Conservation (phyloP, 1,140 invertebrate genomes). For the Cephus cinctus region DNA sequence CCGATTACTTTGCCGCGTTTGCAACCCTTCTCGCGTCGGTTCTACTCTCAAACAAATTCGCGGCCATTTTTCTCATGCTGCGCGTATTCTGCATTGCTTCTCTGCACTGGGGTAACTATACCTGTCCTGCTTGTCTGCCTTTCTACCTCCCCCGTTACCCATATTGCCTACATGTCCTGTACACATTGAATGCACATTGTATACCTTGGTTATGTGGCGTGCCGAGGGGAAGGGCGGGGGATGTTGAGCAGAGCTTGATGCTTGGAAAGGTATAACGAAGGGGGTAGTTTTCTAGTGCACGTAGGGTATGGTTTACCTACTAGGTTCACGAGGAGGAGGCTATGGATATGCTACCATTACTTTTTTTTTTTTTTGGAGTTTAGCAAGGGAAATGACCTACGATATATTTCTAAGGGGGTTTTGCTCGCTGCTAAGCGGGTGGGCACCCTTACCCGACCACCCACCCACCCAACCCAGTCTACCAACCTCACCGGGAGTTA, state of each 20-base stretch:
- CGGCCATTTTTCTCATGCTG: slow-evolving; percentile 29
- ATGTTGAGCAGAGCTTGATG: no score
- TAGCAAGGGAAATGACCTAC: slow-evolving; percentile 52
- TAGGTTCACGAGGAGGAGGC: no score
- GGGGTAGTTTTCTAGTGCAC: no score
- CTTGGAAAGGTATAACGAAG: no score
- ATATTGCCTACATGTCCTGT: no score
- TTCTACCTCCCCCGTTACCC: no score
- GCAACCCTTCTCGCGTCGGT: slow-evolving; percentile 8
- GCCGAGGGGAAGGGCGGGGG: no score
- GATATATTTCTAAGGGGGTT: slow-evolving; percentile 52
- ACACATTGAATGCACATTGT: no score
- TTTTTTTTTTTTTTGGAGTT: slow-evolving; percentile 47
- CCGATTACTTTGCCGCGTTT: slow-evolving; percentile 17
- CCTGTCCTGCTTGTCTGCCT: no score
- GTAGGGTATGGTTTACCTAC: no score
- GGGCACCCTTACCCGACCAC: slow-evolving; percentile 3
- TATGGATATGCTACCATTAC: no score
- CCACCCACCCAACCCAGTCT: slow-evolving; percentile 6
- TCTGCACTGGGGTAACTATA: slow-evolving; percentile 27
- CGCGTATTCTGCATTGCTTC: slow-evolving; percentile 9
- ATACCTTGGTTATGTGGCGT: no score
- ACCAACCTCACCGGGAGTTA: slow-evolving; percentile 21
- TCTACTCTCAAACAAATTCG: slow-evolving; percentile 28
- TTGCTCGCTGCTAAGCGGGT: slow-evolving; percentile 34